Evolutionary conservation across 2,888 invertebrate genomes (phyloP).

Genomic region (Melanchra persicariae): DNA sequence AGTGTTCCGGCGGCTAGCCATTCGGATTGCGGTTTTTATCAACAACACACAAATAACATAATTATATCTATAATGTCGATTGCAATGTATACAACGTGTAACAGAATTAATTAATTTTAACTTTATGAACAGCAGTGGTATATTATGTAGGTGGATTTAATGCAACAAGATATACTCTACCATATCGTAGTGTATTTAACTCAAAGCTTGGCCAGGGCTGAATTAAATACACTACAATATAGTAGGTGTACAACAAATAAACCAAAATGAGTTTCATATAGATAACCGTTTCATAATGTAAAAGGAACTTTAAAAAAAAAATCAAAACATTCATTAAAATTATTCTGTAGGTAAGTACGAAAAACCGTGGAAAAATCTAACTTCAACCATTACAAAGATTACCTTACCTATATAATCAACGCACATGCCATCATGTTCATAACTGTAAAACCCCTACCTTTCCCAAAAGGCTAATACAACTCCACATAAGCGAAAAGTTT

Average conservation of each 20-base stretch:
- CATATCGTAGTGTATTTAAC: no score
- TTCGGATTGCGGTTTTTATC: slow-evolving; percentile 44
- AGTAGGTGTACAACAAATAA: no score
- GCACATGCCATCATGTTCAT: background rate
- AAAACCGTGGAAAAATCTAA: background rate
- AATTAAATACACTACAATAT: no score
- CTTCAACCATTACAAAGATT: no score
- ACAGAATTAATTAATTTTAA: no score
- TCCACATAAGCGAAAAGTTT: slow-evolving; percentile 45
- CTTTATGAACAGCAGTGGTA: no score
- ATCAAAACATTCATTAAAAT: background rate
- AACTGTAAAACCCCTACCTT: background rate
- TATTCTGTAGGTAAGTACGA: background rate
- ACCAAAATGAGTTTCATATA: no score
- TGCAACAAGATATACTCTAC: no score
- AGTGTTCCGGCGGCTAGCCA: slow-evolving; percentile 25
- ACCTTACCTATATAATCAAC: slow-evolving; percentile 1
- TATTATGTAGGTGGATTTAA: no score
- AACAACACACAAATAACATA: slow-evolving; percentile 4
- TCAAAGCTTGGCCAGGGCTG: no score
- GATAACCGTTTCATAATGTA: no score
- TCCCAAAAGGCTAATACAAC: slow-evolving; percentile 24
- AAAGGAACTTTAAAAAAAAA: background rate
- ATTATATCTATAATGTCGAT: background rate
- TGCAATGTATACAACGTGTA: no score